Conservation (phyloP, 2,113 vertebrate species). For the Cyprinodon brontotheroides region DNA sequence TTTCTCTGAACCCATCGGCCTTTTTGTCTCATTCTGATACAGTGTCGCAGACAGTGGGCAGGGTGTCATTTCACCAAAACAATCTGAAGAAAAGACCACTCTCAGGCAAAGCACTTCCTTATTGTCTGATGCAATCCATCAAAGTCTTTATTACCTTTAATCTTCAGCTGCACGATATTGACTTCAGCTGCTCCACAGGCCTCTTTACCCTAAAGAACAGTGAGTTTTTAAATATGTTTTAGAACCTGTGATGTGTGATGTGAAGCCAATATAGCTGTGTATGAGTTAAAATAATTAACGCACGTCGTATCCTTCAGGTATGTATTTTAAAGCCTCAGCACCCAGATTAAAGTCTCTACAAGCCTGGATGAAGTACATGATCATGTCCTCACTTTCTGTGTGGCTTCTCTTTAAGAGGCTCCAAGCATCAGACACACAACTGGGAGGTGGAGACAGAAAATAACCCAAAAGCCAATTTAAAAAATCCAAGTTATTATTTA, state of each 20-base stretch:
- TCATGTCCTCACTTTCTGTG: slow-evolving; percentile 28
- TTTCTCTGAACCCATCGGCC: slow-evolving; percentile 37
- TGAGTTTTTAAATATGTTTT: background rate
- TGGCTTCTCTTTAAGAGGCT: slow-evolving; percentile 48
- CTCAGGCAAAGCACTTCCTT: background rate
- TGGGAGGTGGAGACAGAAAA: slow-evolving; percentile 8
- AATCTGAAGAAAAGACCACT: slow-evolving; percentile 2
- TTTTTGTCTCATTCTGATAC: slow-evolving; percentile 43
- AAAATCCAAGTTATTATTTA: background rate
- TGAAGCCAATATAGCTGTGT: background rate
- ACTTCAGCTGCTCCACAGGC: background rate
- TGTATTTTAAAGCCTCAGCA: slow-evolving; percentile 30
- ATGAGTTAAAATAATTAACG: slow-evolving; percentile 4
- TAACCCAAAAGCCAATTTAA: background rate
- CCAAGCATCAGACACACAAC: slow-evolving; percentile 52
- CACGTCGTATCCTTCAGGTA: slow-evolving; percentile 42
- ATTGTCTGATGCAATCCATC: background rate
- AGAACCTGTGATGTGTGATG: background rate
- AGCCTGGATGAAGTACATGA: slow-evolving; percentile 32
- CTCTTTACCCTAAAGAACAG: slow-evolving; percentile 25
- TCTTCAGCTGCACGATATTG: background rate
- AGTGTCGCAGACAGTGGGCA: slow-evolving; percentile 63
- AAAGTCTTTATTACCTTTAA: slow-evolving; percentile 19
- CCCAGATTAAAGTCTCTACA: slow-evolving; percentile 42
- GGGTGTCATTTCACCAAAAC: slow-evolving; percentile 4